phyloP scores from a whole-genome alignment of 2,113 vertebrate species.

The Cercopithecus mona region DNA sequence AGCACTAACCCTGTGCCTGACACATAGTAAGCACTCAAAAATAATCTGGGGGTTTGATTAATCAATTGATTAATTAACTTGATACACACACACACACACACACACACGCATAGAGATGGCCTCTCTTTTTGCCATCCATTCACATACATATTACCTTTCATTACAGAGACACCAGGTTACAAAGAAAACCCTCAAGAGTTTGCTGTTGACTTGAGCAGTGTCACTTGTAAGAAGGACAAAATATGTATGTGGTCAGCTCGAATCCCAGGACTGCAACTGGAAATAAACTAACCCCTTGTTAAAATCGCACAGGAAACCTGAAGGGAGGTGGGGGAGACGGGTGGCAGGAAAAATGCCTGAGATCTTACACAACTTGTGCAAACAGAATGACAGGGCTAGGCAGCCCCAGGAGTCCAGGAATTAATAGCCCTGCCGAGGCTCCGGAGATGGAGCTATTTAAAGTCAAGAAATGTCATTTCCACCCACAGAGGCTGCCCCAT shows the following conservation, averaged over 20 bases:
- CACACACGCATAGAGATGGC: neutral
- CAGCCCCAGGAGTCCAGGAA: slow-evolving; percentile 76
- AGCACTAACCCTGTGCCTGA: neutral
- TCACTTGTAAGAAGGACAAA: slow-evolving; percentile 81
- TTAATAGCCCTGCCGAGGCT: slow-evolving; percentile 82
- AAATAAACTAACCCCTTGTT: slow-evolving; percentile 86
- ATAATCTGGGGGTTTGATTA: neutral
- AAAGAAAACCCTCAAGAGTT: slow-evolving; percentile 62
- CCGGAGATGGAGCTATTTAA: slow-evolving; percentile 84
- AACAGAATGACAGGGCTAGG: slow-evolving; percentile 79
- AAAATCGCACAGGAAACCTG: slow-evolving; percentile 57
- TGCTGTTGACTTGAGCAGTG: slow-evolving; percentile 73
- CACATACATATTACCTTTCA: neutral
- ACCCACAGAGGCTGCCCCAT: slow-evolving; percentile 72
- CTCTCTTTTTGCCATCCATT: neutral
- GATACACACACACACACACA: neutral
- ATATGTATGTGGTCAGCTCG: slow-evolving; percentile 82
- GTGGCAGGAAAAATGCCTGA: slow-evolving; percentile 81
- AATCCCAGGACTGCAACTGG: slow-evolving; percentile 76
- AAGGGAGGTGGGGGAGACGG: slow-evolving; percentile 64
- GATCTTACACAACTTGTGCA: slow-evolving; percentile 81
- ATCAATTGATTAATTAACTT: neutral
- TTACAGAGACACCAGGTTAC: slow-evolving; percentile 54
- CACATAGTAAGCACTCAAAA: neutral
- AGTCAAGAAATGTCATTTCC: slow-evolving; percentile 84